Evolutionary conservation across 53 echinoderm and acorn worm species (phyloP), one percentile per base, ranked within the genome.

Genomic region (Henricia sp.): DNA sequence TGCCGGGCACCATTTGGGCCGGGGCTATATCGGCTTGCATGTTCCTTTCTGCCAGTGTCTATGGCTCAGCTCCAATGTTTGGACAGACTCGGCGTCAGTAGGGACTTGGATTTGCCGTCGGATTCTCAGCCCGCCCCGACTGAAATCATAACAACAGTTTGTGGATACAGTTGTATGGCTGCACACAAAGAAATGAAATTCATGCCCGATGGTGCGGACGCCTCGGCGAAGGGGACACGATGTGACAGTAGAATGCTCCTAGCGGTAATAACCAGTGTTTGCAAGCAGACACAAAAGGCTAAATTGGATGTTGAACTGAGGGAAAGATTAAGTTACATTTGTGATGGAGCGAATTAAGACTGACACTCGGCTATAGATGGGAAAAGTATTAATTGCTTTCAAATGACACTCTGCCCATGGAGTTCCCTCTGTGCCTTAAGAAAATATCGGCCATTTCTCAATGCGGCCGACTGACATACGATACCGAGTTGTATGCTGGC

Each of bases 161-260:
- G 85, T 85, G 73, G 85, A 85, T 85, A 85, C 85, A 85, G 85
- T 85, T 85, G 85, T 85, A 73, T 57, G 85, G 74, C 62, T 74
- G 76, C 76, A 76, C 40, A 76, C 76, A 76, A 76, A 76, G 76
- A 76, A 76, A 76, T 76, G 76, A 76, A 76, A 76, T 76, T 76
- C 76, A 76, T 56, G 76, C 76, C 76, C 58, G 76, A 76, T 55
- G 41, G 76, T 76, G 57, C 59, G 44, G 40, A 76, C 56, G 52
- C 58, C 76, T 58, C 29, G 39, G 76, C 56, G 39, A 76, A 57
- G 57, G 74, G 59, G 57, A 76, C 76, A 76, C 76, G 76, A 76
- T 76, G 24, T 76, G 76, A 76, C 76, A 76, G 76, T 76, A 59
- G 76, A 76, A 19, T 59, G 76, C 76, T 76, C 57, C 76, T 41